Percentiles rank a stretch among this genome's conserved stretches.
Conservation (phyloP, 2,113 vertebrate genomes). For the Eulemur macaco region DNA sequence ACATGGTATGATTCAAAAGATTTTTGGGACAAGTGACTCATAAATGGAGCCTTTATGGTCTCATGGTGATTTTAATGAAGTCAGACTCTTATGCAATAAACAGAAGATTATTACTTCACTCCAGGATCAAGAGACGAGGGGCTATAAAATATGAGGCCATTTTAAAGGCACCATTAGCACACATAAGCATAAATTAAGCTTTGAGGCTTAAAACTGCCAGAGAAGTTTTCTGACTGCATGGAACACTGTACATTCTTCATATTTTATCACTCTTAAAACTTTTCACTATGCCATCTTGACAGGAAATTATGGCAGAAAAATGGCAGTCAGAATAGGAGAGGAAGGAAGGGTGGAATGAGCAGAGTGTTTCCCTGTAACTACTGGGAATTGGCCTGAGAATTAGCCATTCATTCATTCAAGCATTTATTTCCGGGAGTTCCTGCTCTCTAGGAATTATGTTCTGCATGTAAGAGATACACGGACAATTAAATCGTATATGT, state of each 20-base stretch:
- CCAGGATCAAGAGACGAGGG: not conserved
- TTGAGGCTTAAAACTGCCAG: constrained; percentile 30
- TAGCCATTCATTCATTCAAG: not conserved
- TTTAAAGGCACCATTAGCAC: not conserved
- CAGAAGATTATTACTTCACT: not conserved
- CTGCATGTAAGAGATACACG: not conserved
- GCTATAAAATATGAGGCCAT: not conserved
- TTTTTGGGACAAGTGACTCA: not conserved
- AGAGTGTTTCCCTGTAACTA: not conserved
- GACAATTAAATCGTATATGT: not conserved
- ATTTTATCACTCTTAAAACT: not conserved
- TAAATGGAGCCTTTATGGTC: not conserved
- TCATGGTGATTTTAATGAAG: constrained; percentile 26
- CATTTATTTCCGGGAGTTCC: not conserved
- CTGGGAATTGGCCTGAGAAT: not conserved
- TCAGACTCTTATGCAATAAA: constrained; percentile 14
- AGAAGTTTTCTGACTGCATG: not conserved
- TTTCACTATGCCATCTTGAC: not conserved
- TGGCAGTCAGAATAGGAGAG: not conserved
- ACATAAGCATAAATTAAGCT: not conserved
- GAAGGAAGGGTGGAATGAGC: not conserved
- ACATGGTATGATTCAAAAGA: not conserved
- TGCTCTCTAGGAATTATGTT: not conserved
- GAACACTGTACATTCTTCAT: not conserved
- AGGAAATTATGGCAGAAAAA: not conserved